Evolutionary conservation across 2,797 vertebrate species (phyloP).

Genomic region (Sebastes flavidus): DNA sequence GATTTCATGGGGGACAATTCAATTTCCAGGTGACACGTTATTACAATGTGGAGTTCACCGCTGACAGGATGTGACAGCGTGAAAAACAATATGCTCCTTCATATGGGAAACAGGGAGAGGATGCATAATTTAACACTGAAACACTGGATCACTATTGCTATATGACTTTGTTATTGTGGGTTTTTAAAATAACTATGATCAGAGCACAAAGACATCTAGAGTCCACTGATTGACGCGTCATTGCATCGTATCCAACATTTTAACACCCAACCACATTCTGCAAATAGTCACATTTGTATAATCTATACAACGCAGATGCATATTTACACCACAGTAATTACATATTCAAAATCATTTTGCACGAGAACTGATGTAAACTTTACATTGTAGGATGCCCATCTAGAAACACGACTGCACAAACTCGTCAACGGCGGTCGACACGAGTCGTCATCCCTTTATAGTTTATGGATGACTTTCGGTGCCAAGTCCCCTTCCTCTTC

Average conservation of each 20-base stretch:
- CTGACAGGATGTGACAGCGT: constrained; percentile 45
- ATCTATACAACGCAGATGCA: constrained; percentile 52
- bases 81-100: constrained; percentile 39
- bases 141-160: constrained; percentile 57
- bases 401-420: constrained; percentile 29
- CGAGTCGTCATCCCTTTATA: constrained; percentile 29
- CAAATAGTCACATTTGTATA: constrained; percentile 35
- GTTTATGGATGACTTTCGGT: constrained; percentile 31
- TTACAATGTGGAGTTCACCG: constrained; percentile 49
- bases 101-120: constrained; percentile 30
- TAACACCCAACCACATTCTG: constrained; percentile 54
- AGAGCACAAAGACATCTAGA: constrained; percentile 44
- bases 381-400: constrained; percentile 32
- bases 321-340: constrained; percentile 71
- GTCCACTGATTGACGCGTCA: constrained; percentile 1
- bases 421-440: constrained; percentile 22
- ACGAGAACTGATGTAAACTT: constrained; percentile 59
- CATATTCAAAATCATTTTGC: constrained; percentile 55
- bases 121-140: constrained; percentile 53
- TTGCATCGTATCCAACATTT: constrained; percentile 14
- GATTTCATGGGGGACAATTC: constrained; percentile 39
- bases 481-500: constrained; percentile 43
- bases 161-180: constrained; percentile 34
- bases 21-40: constrained; percentile 52
- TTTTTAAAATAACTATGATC: constrained; percentile 30